These are phyloP conservation scores for Nowickia ferox DNA, from an alignment of 2,888 invertebrate species.

Conservation along the genomic window DNA sequence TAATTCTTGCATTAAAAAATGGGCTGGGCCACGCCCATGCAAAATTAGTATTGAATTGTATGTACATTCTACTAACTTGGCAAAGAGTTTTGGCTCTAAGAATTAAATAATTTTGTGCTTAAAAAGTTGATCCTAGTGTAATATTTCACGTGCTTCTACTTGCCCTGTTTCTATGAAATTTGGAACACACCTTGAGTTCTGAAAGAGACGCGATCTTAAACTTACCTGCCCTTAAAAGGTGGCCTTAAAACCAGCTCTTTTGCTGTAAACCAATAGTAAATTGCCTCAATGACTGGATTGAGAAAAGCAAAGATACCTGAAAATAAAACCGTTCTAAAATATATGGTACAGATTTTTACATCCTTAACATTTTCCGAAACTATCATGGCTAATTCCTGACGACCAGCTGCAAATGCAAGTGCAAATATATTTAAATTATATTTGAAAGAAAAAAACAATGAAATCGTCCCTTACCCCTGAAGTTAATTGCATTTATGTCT, in stretches of 20 bases:
- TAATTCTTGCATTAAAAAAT: no score
- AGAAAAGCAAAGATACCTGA: slow-evolving; percentile 33
- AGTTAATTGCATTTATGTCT: slow-evolving; percentile 13
- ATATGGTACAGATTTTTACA: slow-evolving; percentile 37
- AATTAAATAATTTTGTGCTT: no score
- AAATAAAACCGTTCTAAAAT: slow-evolving; percentile 30
- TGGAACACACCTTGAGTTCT: no score
- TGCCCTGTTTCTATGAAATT: no score
- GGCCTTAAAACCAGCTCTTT: slow-evolving; percentile 27
- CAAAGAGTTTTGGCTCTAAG: no score
- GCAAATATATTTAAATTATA: not conserved
- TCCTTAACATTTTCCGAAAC: slow-evolving; percentile 42
- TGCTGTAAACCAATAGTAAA: not conserved
- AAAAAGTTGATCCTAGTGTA: no score
- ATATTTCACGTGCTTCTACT: no score
- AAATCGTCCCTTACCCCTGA: slow-evolving; percentile 4
- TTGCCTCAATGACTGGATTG: slow-evolving; percentile 35
- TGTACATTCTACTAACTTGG: no score
- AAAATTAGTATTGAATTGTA: no score
- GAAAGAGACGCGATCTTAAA: not conserved
- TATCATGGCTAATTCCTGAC: slow-evolving; percentile 38
- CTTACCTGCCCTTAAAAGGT: slow-evolving; percentile 60
- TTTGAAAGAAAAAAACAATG: not conserved
- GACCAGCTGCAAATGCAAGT: slow-evolving; percentile 7
- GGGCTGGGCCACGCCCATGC: no score